Conservation (phyloP, 2,888 invertebrate species). For the Cryptops parisi region DNA sequence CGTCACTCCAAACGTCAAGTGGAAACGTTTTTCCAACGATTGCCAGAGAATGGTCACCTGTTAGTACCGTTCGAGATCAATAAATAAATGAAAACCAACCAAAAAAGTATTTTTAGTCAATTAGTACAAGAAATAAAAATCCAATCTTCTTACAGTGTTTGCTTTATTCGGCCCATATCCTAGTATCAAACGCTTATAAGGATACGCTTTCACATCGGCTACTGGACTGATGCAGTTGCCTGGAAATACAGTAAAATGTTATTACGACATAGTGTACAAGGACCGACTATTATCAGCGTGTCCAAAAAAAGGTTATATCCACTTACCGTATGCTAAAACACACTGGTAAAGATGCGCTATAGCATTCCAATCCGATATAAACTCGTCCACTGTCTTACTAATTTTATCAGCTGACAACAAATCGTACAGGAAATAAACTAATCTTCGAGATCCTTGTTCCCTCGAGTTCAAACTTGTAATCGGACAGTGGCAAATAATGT, state of each 20-base stretch:
- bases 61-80: neutral
- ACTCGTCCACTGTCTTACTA: constrained; percentile 63
- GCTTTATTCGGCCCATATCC: constrained; percentile 76
- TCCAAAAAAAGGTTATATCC: neutral
- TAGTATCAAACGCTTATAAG: constrained; percentile 75
- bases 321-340: constrained; percentile 53
- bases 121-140: neutral
- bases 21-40: constrained; percentile 55
- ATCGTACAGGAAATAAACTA: constrained; percentile 81
- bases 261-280: no score
- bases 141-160: constrained; percentile 46
- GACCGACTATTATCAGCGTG: no score
- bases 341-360: constrained; percentile 78
- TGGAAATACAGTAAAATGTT: neutral
- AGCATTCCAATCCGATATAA: constrained; percentile 83
- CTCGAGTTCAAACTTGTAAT: constrained; percentile 26
- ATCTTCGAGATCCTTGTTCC: constrained; percentile 44
- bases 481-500: constrained; percentile 30
- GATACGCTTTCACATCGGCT: constrained; percentile 78
- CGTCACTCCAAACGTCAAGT: constrained; percentile 38
- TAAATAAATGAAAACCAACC: neutral
- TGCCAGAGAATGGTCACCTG: constrained; percentile 57
- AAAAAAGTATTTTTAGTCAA: neutral
- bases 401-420: constrained; percentile 67
- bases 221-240: constrained; percentile 33